phyloP scores from a whole-genome alignment of 2,797 vertebrate species.

The Adrianichthys oophorus region DNA sequence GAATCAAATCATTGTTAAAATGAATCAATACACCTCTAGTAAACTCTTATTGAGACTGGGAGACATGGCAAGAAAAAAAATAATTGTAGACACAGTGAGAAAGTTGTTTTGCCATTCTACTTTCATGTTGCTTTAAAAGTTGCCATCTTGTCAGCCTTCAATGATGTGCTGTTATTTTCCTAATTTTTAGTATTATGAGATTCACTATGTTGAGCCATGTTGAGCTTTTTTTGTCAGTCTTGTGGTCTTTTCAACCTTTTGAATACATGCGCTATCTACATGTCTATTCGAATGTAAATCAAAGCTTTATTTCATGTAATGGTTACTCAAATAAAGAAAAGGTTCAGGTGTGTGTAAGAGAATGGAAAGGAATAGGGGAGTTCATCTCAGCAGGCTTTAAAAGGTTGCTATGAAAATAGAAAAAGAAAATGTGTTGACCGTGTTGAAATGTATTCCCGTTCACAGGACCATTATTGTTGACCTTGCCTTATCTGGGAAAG shows the following conservation, averaged over 20 bases:
- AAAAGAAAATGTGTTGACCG: constrained; percentile 29
- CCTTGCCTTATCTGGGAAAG: constrained; percentile 80
- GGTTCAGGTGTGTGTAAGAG: constrained; percentile 37
- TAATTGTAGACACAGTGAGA: constrained; percentile 45
- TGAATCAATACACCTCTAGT: neutral
- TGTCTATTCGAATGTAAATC: constrained; percentile 43
- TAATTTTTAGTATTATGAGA: constrained; percentile 33
- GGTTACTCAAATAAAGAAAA: constrained; percentile 44
- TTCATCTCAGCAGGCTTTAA: constrained; percentile 54
- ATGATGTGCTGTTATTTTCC: constrained; percentile 18
- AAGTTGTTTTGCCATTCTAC: constrained; percentile 32
- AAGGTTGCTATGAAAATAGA: constrained; percentile 54
- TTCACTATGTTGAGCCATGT: constrained; percentile 35
- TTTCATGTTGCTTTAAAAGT: constrained; percentile 28
- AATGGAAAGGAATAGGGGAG: constrained; percentile 31
- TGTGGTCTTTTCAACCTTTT: constrained; percentile 33
- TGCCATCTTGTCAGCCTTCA: constrained; percentile 34
- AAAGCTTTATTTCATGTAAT: constrained; percentile 65
- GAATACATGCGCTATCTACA: constrained; percentile 28
- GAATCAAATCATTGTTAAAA: no score
- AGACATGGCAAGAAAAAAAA: constrained; percentile 28
- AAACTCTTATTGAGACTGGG: constrained; percentile 14
- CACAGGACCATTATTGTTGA: constrained; percentile 83
- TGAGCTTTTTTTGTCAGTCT: constrained; percentile 38
- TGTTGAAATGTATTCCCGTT: constrained; percentile 82